Evolutionary conservation across 2,113 vertebrate genomes (phyloP), one percentile per base, ranked within the genome.

Genomic region (Cathartes aura): DNA sequence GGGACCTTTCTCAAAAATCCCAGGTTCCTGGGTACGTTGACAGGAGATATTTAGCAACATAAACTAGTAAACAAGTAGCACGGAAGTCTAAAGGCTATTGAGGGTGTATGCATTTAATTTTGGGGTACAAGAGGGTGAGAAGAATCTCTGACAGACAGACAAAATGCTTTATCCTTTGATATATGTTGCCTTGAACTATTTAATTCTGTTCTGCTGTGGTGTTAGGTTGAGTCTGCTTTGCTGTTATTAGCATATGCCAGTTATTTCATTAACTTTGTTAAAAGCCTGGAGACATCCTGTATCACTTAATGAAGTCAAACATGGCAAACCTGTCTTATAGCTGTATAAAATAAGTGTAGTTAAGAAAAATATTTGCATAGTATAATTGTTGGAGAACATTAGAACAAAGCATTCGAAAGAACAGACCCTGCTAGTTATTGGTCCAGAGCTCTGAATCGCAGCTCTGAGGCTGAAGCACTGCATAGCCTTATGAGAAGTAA

Each of bases 251-350:
- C 62, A 59, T 86, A 60, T 48, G 58, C 45, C 55, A 80, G 48
- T 82, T 86, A 76, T 72, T 96, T 87, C 85, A 94, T 97, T 97
- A 97, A 78, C 75, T 94, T 84, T 67, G 84, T 62, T 93, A 93
- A 94, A 71, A 94, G 89, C 87, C 83, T 71, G 50, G 24, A 95
- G 92, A 82, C 62, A 84, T 82, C 68, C 72, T 75, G n/a, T 91
- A 72, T 42, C 82, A 27, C 60, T 94, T 90, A 76, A 79, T 75
- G 78, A 93, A 96, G 91, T 90, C 53, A 94, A 93, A 94, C 60
- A 87, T 75, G 42, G 38, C 55, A 95, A 97, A 85, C 16, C 15
- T 56, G 42, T 82, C 58, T 64, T 26, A 63, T 3, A 73, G 87
- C n/a, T 75, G 43, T n/a, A 72, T 19, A 89, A 95, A 87, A 43